Base-by-base conservation (phyloP, 2,113 vertebrate species). In the Xenopus laevis region DNA sequence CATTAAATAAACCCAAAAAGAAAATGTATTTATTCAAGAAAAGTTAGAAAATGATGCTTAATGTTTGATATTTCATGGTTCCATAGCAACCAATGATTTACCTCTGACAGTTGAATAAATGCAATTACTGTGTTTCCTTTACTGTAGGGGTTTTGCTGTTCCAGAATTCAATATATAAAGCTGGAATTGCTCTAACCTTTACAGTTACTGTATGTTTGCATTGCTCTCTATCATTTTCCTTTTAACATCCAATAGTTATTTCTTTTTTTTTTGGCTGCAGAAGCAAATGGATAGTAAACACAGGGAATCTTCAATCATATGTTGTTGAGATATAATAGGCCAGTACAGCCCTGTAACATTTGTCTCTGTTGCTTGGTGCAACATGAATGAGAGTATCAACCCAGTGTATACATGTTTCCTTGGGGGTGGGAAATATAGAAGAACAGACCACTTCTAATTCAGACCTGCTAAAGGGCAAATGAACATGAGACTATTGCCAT, bases 61-160 rank as follows among this genome's bases (percentile, higher is more conserved):
- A 55, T 18, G n/a, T 59, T 66, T 74, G 53, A 33, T 30, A 7
- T n/a, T 17, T 23, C 18, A n/a, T n/a, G 64, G 44, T 67, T 58
- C 72, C 72, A 74, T 74, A 74, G 72, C 64, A 74, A 74, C 72
- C 53, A 50, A 44, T 74, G 67, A 65, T 57, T 74, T 67, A 44
- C 33, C 45, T 47, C 72, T 27, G 64, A 17, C 16, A 57, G 40
- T 27, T 46, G 55, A 27, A 60, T 58, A 60, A 74, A 67, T 67
- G 64, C 72, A 74, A 73, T 73, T 73, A 66, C 63, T 16, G 33
- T 66, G 40, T 55, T 65, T 73, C 16, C 20, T 73, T 30, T 23
- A 17, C 71, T 62, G 27, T 45, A 46, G 44, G 62, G 46, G 71
- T 52, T 66, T 59, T 66, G 52, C 62, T 73, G 33, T 59, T 63